Evolutionary conservation across 2,113 vertebrate genomes (phyloP).

Genomic region (Miniopterus natalensis): DNA sequence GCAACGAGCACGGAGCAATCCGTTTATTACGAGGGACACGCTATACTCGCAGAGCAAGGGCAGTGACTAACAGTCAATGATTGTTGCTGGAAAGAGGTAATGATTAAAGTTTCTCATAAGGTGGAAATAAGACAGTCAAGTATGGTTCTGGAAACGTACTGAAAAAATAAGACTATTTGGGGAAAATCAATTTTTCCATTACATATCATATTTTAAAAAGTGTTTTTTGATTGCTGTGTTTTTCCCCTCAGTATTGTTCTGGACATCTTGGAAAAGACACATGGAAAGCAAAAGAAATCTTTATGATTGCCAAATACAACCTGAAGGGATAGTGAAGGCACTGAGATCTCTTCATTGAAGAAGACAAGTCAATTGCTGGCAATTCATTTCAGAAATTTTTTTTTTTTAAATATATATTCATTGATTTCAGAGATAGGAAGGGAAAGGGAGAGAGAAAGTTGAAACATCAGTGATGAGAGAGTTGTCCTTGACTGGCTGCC

Average conservation of each 20-base stretch:
- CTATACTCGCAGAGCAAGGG: not conserved
- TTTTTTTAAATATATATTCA: not conserved
- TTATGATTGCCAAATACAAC: not conserved
- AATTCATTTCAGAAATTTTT: constrained; percentile 26
- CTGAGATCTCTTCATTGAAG: not conserved
- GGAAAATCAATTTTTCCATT: constrained; percentile 43
- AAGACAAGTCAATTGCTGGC: not conserved
- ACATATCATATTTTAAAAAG: constrained; percentile 18
- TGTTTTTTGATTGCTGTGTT: not conserved
- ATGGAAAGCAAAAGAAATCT: constrained; percentile 36
- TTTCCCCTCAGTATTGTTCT: not conserved
- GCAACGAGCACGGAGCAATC: constrained; percentile 71
- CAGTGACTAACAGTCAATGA: not conserved
- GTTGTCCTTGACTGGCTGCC: too few species aligned
- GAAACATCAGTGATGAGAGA: too few species aligned
- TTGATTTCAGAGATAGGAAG: too few species aligned
- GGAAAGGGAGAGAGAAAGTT: too few species aligned
- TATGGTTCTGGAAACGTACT: constrained; percentile 58
- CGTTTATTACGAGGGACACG: constrained; percentile 57
- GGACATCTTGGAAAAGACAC: constrained; percentile 53
- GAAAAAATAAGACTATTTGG: constrained; percentile 59
- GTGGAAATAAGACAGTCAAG: constrained; percentile 68
- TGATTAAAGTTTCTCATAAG: constrained; percentile 52
- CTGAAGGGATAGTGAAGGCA: not conserved
- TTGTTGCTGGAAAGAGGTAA: constrained; percentile 19